Evolutionary conservation across 2,113 vertebrate species (phyloP), one percentile per base, ranked within the genome.

Genomic region (Proteles cristata): DNA sequence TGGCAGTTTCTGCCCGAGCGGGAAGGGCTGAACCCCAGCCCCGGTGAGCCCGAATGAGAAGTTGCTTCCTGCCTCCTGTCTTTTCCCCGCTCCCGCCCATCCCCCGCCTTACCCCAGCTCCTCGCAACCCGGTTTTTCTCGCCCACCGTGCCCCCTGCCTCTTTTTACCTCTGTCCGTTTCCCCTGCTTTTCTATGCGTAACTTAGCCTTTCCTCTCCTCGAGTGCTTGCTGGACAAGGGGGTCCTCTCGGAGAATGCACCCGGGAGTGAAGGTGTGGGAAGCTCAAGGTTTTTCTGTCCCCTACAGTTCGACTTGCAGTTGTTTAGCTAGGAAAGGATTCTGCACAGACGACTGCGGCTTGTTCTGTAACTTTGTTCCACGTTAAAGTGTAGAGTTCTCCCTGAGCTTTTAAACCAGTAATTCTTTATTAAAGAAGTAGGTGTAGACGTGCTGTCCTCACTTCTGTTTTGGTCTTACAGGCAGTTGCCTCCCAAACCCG

Each of bases 371-470:
- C 71, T 83, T 79, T 14, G 26, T 58, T 76, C 26, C 77, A 21
- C 9, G 31, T 92, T 90, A 4, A 83, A 77, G 25, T 91, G 53
- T 82, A 48, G 58, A 39, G 63, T 84, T 88, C 6, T 35, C 65
- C 74, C 61, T 7, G 31, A 86, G 74, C 92, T 93, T 94, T 96
- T 63, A 86, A 79, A 92, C 45, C 88, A n/a, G 35, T 83, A 7
- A 45, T 48, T 92, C 7, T 65, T 90, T 92, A 28, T 81, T 50
- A 55, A 87, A 43, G 76, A 69, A 71, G 21, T 90, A 33, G 84
- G 45, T 65, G 65, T 91, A 50, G 76, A 74, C 15, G 0, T 69
- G 63, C 7, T 25, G 7, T 86, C 79, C 50, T 33, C 45, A 31
- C 17, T 33, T 50, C 53, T 97, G 0, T 92, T 89, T 93, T 79